phyloP scores from a whole-genome alignment of 2,797 vertebrate species.

The Moxostoma hubbsi region DNA sequence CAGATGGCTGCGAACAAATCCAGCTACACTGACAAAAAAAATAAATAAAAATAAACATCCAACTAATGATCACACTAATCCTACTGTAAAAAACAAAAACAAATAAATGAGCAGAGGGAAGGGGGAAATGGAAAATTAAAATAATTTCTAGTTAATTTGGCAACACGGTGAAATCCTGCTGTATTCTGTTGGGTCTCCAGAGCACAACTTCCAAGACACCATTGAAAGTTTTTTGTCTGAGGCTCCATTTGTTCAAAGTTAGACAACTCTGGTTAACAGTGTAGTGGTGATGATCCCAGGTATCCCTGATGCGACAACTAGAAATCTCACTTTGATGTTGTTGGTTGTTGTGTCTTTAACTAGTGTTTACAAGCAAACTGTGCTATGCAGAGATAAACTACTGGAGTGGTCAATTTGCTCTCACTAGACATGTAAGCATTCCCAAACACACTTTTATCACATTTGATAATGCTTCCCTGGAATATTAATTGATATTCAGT shows the following conservation, averaged over 20 bases:
- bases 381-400: too few relatives aligned
- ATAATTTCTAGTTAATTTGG: constrained; percentile 39
- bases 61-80: constrained; percentile 72
- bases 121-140: constrained; percentile 23
- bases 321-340: background rate
- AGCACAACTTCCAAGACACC: background rate
- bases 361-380: constrained; percentile 22
- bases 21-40: constrained; percentile 70
- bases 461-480: constrained; percentile 35
- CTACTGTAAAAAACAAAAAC: constrained; percentile 46
- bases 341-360: background rate
- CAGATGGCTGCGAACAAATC: constrained; percentile 72
- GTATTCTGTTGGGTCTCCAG: background rate
- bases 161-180: constrained; percentile 15
- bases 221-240: background rate
- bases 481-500: constrained; percentile 32
- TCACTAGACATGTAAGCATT: constrained; percentile 13
- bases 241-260: background rate
- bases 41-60: too few relatives aligned
- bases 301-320: background rate
- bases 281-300: background rate
- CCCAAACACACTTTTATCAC: background rate
- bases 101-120: constrained; percentile 54
- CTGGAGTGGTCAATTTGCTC: constrained; percentile 39
- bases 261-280: background rate